Percentiles rank a stretch among this genome's conserved stretches.
phyloP scores from a whole-genome alignment of 2,888 invertebrate species.

The Lycophotia porphyrea region DNA sequence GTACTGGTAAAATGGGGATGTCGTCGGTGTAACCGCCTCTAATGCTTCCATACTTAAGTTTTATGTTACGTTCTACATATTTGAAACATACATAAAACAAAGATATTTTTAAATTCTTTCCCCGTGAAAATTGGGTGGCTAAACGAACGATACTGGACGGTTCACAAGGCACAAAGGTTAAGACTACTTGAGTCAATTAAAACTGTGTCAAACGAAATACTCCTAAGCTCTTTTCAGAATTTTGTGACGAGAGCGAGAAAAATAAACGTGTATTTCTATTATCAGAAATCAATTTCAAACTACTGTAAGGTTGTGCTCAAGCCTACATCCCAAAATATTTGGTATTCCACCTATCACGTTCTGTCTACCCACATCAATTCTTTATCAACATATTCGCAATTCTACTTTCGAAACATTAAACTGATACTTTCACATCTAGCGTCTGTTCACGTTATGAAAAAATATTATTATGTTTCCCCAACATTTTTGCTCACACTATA shows the following conservation, averaged over 20 bases:
- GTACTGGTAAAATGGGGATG: no score
- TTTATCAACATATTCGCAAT: constrained; percentile 1
- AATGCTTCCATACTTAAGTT: no score
- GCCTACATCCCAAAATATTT: not conserved
- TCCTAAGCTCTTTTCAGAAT: not conserved
- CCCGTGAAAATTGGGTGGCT: not conserved
- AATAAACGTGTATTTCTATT: not conserved
- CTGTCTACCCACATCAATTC: constrained; percentile 21
- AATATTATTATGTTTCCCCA: not conserved
- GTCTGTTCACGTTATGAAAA: not conserved
- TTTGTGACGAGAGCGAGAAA: not conserved
- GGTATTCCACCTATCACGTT: not conserved
- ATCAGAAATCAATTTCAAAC: not conserved
- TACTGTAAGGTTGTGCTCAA: not conserved
- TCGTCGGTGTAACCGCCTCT: no score
- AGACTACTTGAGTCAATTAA: constrained; percentile 27
- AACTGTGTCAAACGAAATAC: constrained; percentile 5
- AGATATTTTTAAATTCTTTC: not conserved
- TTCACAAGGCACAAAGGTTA: constrained; percentile 3
- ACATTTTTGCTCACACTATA: not conserved
- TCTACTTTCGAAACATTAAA: not conserved
- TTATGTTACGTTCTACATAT: no score
- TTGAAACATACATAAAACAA: not conserved
- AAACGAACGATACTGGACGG: not conserved
- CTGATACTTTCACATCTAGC: not conserved